Base-by-base conservation (phyloP, 2,113 vertebrate species). In the Chauna torquata region DNA sequence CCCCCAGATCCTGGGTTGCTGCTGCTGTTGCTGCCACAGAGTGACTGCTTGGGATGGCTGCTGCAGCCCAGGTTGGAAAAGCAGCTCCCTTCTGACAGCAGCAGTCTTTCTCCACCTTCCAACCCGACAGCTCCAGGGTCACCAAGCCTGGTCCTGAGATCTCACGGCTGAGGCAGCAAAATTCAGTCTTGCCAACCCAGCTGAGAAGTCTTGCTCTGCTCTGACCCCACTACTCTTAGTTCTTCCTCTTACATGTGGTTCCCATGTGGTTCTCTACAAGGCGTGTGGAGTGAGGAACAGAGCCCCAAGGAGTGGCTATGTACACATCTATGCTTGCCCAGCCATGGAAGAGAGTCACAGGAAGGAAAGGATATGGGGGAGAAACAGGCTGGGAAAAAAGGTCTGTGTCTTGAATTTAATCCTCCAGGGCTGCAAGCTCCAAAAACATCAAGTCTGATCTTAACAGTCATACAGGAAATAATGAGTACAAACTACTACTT, bases 401-500 rank as follows among this genome's bases (percentile, higher is more conserved):
- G 6, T n/a, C 24, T 3, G 1, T 19, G 12, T 55, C 71, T 88
- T 82, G 47, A 82, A 34, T 44, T 65, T 77, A 80, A 76, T 55
- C 16, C 34, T 87, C 19, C 25, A 76, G 61, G 49, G 88, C 66
- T 52, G 11, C 54, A 71, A 72, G 27, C 36, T 55, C 40, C 2
- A 57, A 66, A 91, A 81, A 77, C 59, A 59, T 40, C 23, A 45
- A 71, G 10, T 28, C 45, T 44, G 42, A 80, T 77, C 84, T 86
- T 23, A 90, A 47, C 32, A 87, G 27, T 36, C 32, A 65, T 25
- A 42, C 19, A 82, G 49, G 52, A 91, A 64, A 89, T 55, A 94
- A 79, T 9, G 23, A 95, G 65, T 84, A 94, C 50, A 93, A 97
- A 95, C 86, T 86, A 91, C 86, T 65, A 85, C 66, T 89, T 94